Conservation (phyloP, 2,888 invertebrate genomes). For the Achlya flavicornis region DNA sequence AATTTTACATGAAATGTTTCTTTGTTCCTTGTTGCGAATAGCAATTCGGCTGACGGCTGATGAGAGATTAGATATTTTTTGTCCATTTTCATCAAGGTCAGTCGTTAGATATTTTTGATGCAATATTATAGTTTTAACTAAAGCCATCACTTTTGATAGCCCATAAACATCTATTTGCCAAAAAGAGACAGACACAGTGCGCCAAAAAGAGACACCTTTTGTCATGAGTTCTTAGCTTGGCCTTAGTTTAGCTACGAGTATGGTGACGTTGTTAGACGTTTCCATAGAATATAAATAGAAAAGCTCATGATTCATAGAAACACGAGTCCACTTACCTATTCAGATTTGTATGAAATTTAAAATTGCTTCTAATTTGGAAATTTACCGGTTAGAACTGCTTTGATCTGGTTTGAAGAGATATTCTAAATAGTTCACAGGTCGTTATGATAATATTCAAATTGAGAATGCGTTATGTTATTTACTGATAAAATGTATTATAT, state of each 20-base stretch:
- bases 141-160: too few relatives aligned
- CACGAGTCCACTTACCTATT: neutral
- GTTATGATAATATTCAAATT: slow-evolving; percentile 12
- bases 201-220: too few relatives aligned
- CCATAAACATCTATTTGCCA: too few relatives aligned
- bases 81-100: too few relatives aligned
- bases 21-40: neutral
- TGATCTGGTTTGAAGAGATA: slow-evolving; percentile 7
- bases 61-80: too few relatives aligned
- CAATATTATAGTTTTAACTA: too few relatives aligned
- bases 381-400: neutral
- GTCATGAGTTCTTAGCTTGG: too few relatives aligned
- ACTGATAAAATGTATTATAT: neutral
- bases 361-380: neutral
- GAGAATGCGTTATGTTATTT: neutral
- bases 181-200: too few relatives aligned
- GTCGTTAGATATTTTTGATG: too few relatives aligned
- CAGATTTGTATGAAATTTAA: neutral
- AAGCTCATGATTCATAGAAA: neutral
- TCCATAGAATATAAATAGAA: neutral
- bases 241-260: too few relatives aligned
- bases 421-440: slow-evolving; percentile 23
- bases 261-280: neutral
- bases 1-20: neutral
- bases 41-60: too few relatives aligned